Conservation (phyloP, 92 coral and sea anemone genomes). For the Actinostola sp. region DNA sequence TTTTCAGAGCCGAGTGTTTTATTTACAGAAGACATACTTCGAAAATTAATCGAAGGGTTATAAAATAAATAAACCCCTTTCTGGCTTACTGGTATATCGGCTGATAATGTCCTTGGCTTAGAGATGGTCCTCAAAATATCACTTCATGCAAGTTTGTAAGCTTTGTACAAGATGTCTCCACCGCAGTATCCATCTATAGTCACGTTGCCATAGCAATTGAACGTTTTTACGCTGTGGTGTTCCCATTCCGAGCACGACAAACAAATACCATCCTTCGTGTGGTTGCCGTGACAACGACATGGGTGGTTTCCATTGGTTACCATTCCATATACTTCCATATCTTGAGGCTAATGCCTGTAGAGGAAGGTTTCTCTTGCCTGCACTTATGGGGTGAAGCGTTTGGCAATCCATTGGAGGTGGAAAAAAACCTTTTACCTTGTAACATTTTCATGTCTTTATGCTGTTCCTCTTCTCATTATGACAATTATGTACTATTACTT, state of each 20-base stretch:
- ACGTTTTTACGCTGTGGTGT: conserved; percentile 63
- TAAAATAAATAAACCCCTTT: too few species aligned
- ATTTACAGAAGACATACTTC: too few species aligned
- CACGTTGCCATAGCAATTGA: conserved; percentile 59
- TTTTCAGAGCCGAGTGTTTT: too few species aligned
- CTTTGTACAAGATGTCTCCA: conserved; percentile 50
- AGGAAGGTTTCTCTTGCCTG: conserved; percentile 11
- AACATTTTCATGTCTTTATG: conserved; percentile 12
- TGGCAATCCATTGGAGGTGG: conserved; percentile 5
- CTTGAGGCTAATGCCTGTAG: conserved; percentile 9
- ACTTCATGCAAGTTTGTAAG: conserved; percentile 49
- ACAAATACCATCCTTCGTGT: conserved; percentile 23
- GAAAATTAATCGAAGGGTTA: too few species aligned
- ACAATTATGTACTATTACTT: conserved; percentile 13
- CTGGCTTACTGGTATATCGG: too few species aligned
- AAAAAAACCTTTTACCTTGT: conserved; percentile 21
- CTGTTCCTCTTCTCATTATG: conserved; percentile 9
- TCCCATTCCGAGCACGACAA: conserved; percentile 55
- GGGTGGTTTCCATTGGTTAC: conserved; percentile 44
- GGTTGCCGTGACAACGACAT: conserved; percentile 46
- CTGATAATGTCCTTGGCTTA: too few species aligned
- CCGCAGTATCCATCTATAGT: conserved; percentile 52
- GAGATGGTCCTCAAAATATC: too few species aligned
- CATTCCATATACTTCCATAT: conserved; percentile 47
- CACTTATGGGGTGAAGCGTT: conserved; percentile 37